Evolutionary conservation across 2,888 invertebrate species (phyloP).

Genomic region (Caenorhabditis sp.): DNA sequence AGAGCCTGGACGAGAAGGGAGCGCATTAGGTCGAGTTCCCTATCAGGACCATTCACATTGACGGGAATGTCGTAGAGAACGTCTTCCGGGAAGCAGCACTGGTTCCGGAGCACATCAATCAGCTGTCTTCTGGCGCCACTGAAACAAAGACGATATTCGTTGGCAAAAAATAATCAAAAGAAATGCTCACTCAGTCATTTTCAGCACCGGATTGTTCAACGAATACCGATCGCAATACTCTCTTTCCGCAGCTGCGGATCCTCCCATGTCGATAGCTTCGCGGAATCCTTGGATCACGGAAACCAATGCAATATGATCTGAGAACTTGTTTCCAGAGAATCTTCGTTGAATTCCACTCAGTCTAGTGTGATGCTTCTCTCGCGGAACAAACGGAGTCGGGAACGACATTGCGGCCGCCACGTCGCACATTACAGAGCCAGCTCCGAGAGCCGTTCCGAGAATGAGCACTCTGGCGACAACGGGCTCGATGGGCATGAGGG

Average conservation of each 20-base stretch:
- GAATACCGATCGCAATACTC: constrained; percentile 93
- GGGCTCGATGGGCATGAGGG: constrained; percentile 95
- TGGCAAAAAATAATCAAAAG: neutral
- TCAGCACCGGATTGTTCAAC: constrained; percentile 89
- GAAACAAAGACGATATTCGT: constrained; percentile 25
- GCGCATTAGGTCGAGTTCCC: constrained; percentile 85
- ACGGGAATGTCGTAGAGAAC: constrained; percentile 85
- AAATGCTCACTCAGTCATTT: constrained; percentile 85
- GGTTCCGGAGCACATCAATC: constrained; percentile 84
- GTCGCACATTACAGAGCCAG: constrained; percentile 91
- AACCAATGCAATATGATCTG: constrained; percentile 93
- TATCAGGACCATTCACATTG: constrained; percentile 82
- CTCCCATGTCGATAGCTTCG: constrained; percentile 80
- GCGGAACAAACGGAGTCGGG: constrained; percentile 89
- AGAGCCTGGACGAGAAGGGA: constrained; percentile 83
- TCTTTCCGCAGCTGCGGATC: constrained; percentile 83
- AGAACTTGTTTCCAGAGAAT: constrained; percentile 89
- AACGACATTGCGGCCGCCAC: constrained; percentile 96
- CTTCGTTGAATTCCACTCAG: constrained; percentile 85
- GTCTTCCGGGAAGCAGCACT: constrained; percentile 90
- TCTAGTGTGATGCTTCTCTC: constrained; percentile 83
- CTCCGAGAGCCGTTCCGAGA: constrained; percentile 89
- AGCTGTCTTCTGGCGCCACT: constrained; percentile 85
- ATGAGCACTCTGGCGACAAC: constrained; percentile 97
- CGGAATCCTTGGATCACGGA: constrained; percentile 71